Base-by-base conservation (phyloP, 2,888 invertebrate species). In the Melolontha melolontha region DNA sequence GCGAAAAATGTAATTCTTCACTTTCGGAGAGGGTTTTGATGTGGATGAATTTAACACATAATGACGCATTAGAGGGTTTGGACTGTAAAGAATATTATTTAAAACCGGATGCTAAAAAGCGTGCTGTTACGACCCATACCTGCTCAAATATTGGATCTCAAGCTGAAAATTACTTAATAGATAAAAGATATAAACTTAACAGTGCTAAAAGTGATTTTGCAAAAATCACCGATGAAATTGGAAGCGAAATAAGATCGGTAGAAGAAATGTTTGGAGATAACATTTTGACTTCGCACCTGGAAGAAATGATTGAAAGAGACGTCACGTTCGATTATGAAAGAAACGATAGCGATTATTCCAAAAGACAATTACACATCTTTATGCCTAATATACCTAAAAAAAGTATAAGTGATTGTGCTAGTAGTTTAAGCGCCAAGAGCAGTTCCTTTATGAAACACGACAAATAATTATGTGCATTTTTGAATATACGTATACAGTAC, bases 1-100 rank as follows among this genome's bases (percentile, higher is more conserved):
- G 10, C 8, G 42, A 62, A 27, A 69, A 69, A 22, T 73, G 78
- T 52, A 83, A 85, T 77, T 44, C 42, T 8, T 80, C 85, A 29
- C 78, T 90, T 55, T 88, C 92, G 0, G 92, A 93, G 69, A 85
- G 92, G 64, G 94, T 94, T 0, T 82, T 93, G 2, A 90, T 92
- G 75, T 94, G 94, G 94, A 78, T 94, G 72, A 92, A 93, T 79
- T 22, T 68, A 12, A 68, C 68, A 8, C 47, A 67, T 16, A 62
- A 55, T 14, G 67, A 64, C 11, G 49, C 14, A 10, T 64, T 64
- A 34, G 44, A 67, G 54, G 12, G 39, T 8, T 14, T 42, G 14
- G 66, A 51, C n/a, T 59, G 22, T 5, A 57, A 59, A 2, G 59
- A 63, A 5, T 47, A 44, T 16, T 29, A 29, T 11, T 1, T 16